These are phyloP conservation scores for Pelvicachromis taeniatus DNA, from an alignment of 2,113 vertebrate species.

Conservation along the genomic window DNA sequence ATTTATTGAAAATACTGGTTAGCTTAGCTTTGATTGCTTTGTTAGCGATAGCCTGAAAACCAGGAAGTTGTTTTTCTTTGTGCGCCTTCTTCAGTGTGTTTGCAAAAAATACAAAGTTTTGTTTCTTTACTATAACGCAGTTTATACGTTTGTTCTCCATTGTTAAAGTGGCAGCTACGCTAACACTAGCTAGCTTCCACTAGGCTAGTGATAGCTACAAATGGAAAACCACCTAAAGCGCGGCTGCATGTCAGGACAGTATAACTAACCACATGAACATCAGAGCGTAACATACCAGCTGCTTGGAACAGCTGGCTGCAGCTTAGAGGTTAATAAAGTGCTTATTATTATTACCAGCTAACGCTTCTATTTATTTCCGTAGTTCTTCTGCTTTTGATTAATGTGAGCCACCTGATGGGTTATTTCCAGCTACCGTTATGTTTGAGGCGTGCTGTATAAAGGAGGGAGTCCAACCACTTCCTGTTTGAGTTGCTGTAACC, in stretches of 20 bases:
- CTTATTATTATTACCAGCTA: background rate
- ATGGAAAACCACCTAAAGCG: too few species aligned
- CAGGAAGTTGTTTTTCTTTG: background rate
- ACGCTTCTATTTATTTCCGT: background rate
- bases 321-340: background rate
- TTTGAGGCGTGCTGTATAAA: too few species aligned
- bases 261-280: too few species aligned
- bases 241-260: background rate
- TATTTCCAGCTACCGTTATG: background rate
- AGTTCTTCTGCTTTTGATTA: background rate
- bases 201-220: background rate
- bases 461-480: background rate
- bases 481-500: background rate
- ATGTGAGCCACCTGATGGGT: background rate
- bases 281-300: too few species aligned
- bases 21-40: background rate
- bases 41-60: background rate
- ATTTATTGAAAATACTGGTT: background rate
- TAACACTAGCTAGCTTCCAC: background rate
- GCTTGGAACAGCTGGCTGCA: background rate
- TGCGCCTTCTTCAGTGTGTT: background rate
- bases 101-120: fast-evolving
- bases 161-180: background rate
- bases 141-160: background rate
- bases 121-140: background rate